Conservation (phyloP, 2,888 invertebrate genomes). For the Nomada hirtipes region DNA sequence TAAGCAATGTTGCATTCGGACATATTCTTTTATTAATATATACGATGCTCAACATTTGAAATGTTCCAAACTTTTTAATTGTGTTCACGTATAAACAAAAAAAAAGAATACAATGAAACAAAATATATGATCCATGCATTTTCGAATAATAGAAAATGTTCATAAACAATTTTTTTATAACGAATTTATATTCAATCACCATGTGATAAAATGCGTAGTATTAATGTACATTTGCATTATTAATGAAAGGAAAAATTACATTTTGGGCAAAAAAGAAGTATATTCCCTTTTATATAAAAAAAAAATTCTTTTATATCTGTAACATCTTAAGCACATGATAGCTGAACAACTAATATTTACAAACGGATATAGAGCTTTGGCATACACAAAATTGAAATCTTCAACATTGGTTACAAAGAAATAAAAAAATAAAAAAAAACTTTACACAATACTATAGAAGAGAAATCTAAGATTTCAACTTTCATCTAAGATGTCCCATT, state of each 20-base stretch:
- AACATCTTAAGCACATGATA: constrained; percentile 39
- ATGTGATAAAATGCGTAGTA: constrained; percentile 59
- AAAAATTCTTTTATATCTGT: constrained; percentile 54
- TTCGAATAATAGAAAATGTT: constrained; percentile 42
- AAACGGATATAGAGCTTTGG: constrained; percentile 26
- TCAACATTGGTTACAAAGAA: constrained; percentile 8
- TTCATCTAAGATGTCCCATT: constrained; percentile 6
- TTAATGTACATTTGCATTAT: constrained; percentile 47
- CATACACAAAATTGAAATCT: constrained; percentile 15
- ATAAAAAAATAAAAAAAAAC: constrained; percentile 9
- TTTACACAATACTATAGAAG: constrained; percentile 13
- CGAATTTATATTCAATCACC: constrained; percentile 49
- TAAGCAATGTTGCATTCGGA: constrained; percentile 75
- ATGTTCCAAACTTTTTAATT: constrained; percentile 72
- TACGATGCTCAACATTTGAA: constrained; percentile 69
- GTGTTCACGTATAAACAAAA: constrained; percentile 62
- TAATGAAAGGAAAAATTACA: constrained; percentile 23
- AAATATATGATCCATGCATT: constrained; percentile 29
- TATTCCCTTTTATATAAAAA: constrained; percentile 53
- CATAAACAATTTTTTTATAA: constrained; percentile 49
- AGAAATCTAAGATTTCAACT: constrained; percentile 39
- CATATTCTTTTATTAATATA: constrained; percentile 72
- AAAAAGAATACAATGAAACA: constrained; percentile 28
- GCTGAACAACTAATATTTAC: constrained; percentile 26
- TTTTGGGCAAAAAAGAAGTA: constrained; percentile 34